Evolutionary conservation across 2,797 vertebrate genomes (phyloP).

Genomic region (Chanos chanos): DNA sequence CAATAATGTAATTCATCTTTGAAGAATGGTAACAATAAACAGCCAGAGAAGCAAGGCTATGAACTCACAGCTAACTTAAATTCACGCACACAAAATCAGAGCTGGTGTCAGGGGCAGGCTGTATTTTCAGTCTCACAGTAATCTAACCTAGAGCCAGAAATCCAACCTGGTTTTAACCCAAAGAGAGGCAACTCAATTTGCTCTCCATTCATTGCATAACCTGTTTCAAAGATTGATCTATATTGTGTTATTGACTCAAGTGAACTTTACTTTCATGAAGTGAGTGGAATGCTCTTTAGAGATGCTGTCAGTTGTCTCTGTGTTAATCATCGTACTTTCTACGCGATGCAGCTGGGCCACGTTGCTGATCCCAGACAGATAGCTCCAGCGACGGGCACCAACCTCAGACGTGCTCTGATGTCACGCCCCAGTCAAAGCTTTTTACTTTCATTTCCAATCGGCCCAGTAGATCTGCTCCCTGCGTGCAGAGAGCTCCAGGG

Average conservation of each 20-base stretch:
- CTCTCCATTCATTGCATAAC: background rate
- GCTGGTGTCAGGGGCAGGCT: slow-evolving; percentile 23
- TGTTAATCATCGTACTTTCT: no score
- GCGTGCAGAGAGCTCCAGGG: background rate
- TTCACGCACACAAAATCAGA: slow-evolving; percentile 35
- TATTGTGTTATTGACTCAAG: no score
- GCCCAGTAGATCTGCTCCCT: slow-evolving; percentile 15
- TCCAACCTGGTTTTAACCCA: background rate
- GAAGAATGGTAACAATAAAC: slow-evolving; percentile 45
- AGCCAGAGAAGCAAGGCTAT: slow-evolving; percentile 29
- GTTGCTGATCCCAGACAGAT: no score
- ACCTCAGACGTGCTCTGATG: no score
- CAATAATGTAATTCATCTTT: slow-evolving; percentile 46
- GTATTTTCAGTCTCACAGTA: no score
- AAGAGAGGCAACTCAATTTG: background rate
- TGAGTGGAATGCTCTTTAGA: no score
- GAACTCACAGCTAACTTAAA: slow-evolving; percentile 40
- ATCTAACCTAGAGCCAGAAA: no score
- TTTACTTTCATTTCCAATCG: slow-evolving; percentile 9
- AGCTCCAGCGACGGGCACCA: no score
- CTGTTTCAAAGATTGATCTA: background rate
- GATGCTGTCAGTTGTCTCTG: no score
- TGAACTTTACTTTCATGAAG: no score
- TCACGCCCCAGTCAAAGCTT: slow-evolving; percentile 36
- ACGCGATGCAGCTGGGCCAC: no score